Evolutionary conservation across 1,140 invertebrate genomes (phyloP), one percentile per base, ranked within the genome.

Genomic region (Drosophila seguyi): DNA sequence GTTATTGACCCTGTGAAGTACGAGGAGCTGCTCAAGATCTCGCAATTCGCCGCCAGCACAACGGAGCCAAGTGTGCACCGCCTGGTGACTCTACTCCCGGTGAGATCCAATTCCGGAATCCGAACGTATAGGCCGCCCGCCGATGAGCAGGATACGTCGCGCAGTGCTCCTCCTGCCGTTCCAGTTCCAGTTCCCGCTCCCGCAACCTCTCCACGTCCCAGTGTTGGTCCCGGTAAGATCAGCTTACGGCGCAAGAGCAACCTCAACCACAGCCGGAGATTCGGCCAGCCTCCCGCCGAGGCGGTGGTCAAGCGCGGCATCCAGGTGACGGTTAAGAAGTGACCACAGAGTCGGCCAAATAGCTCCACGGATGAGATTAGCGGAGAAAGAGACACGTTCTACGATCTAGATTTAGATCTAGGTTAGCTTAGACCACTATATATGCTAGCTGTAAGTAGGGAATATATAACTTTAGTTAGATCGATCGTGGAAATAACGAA

Each of bases 61-160:
- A 91, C 91, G 0, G 88, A 91, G 20, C 68, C 79, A 14, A 90
- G 71, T 44, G 57, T 73, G 7, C 90, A 91, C 52, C 75, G 76
- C n/a, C 58, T 93, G 29, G 91, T 93, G 8, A 93, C 92, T 0
- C 57, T 93, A 5, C 74, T 93, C 8, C 92, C 92, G 1, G 92
- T 93, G 0, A 76, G 91, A 22, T 93, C 92, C 3, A 93, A 93
- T 41, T 92, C 92, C 0, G 92, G 92, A 6, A 93, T 93, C 34
- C 87, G 92, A 29, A 92, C 86, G 0, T 92, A 92, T 47, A 90
- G 80, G n/a, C 80, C 84, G 0, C 47, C 75, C 6, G 38, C 67
- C 4, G 83, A 75, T n/a, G 83, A 79, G n/a, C 29, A 50, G 13
- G 81, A 84, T 3, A 75, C 77, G 8, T 65, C 67, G 55, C 79